A percentile compares a stretch with the other conserved stretches of the same genome.
Evolutionary conservation across 37 sponge, comb jelly and placozoan species (phyloP).

Genomic region (Hexactinellida sp.): DNA sequence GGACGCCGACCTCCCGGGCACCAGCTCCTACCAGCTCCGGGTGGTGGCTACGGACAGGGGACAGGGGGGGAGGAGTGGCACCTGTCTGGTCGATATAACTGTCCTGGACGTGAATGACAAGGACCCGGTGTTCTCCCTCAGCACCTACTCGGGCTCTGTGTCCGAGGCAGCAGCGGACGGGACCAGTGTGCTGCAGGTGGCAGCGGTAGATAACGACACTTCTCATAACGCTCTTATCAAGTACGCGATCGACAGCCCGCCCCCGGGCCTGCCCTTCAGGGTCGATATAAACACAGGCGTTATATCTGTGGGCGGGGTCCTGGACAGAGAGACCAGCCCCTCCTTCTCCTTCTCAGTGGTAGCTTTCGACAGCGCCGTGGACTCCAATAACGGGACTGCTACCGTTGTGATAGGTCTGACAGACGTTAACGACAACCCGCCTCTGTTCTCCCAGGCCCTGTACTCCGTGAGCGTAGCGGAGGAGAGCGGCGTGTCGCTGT

Average conservation of each 20-base stretch:
- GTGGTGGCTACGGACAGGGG: conserved; percentile 38
- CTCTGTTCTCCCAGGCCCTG: conserved; percentile 13
- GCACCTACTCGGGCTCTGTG: not conserved
- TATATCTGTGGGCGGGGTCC: not conserved
- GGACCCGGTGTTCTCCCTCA: not conserved
- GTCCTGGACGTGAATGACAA: conserved; percentile 23
- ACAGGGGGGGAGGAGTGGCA: not conserved
- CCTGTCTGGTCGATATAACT: not conserved
- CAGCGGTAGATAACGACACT: not conserved
- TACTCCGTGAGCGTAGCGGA: not conserved
- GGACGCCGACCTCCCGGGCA: not conserved
- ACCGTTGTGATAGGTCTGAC: conserved; percentile 24
- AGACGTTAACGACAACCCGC: conserved; percentile 45
- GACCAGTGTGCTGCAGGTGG: not conserved
- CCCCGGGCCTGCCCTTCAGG: not conserved
- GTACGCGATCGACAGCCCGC: not conserved
- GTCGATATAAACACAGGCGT: not conserved
- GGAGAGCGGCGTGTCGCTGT: not conserved
- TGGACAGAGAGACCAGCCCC: conserved; percentile 17
- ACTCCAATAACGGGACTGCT: not conserved
- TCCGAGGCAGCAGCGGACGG: not conserved
- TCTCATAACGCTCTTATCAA: not conserved
- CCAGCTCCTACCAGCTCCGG: not conserved
- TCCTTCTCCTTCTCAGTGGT: conserved; percentile 17
- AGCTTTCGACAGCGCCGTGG: not conserved